Percentiles rank a stretch among this genome's conserved stretches.
phyloP scores from a whole-genome alignment of 2,888 invertebrate species.

The Malthinus flaveolus region DNA sequence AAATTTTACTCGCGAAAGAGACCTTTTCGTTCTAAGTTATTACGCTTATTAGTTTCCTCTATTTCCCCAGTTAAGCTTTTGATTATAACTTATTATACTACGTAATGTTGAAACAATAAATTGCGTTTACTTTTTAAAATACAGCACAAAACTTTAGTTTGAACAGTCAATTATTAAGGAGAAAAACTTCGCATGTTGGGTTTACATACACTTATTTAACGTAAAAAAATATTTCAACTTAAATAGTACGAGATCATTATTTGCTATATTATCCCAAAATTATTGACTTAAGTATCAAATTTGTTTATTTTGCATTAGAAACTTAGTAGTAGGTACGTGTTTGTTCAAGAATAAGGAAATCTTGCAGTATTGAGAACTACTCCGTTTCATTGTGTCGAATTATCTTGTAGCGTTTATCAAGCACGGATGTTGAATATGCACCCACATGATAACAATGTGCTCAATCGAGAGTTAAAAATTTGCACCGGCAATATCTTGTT shows the following conservation, averaged over 20 bases:
- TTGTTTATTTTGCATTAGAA: constrained; percentile 41
- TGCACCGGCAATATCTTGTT: constrained; percentile 10
- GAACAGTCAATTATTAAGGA: not conserved
- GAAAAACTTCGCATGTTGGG: not conserved
- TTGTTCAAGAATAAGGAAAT: constrained; percentile 42
- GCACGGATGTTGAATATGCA: constrained; percentile 37
- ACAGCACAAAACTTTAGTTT: no score
- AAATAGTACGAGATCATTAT: constrained; percentile 7
- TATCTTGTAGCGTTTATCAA: constrained; percentile 41
- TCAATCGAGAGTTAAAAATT: constrained; percentile 19
- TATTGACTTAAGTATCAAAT: constrained; percentile 41
- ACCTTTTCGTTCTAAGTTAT: no score
- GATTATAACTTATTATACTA: no score
- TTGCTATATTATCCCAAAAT: constrained; percentile 37
- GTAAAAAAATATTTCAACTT: not conserved
- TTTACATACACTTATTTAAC: constrained; percentile 3
- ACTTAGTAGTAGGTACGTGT: constrained; percentile 37
- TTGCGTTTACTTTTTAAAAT: no score
- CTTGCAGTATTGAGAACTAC: constrained; percentile 39
- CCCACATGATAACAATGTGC: constrained; percentile 19
- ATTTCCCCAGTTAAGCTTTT: no score
- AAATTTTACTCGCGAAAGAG: no score
- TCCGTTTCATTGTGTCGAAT: constrained; percentile 42
- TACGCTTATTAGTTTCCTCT: no score
- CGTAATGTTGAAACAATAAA: no score